phyloP scores from a whole-genome alignment of 2,888 invertebrate genomes.

The Erannis defoliaria region DNA sequence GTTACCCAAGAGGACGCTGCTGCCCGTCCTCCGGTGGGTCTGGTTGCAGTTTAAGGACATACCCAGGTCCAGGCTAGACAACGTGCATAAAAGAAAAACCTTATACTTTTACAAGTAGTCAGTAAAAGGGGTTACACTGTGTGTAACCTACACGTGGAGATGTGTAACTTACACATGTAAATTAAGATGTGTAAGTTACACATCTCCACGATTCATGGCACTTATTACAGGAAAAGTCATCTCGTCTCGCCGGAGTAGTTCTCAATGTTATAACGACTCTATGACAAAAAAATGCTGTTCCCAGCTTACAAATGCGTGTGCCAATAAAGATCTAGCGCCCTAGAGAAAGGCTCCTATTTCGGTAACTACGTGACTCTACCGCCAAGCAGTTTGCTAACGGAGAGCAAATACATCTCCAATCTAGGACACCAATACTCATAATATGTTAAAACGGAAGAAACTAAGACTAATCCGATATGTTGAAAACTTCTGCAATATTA shows the following conservation, averaged over 20 bases:
- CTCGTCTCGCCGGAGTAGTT: not conserved
- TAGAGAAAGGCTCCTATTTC: slow-evolving; percentile 33
- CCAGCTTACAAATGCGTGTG: slow-evolving; percentile 16
- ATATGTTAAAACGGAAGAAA: not conserved
- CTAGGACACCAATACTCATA: slow-evolving; percentile 7
- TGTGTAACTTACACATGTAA: no score
- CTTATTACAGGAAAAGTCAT: not conserved
- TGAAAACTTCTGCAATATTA: no score
- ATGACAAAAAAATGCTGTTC: not conserved
- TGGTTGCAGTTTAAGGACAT: no score
- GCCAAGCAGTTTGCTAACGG: slow-evolving; percentile 21
- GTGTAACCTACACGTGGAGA: no score
- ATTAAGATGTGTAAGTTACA: not conserved
- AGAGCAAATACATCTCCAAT: not conserved
- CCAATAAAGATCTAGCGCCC: slow-evolving; percentile 19
- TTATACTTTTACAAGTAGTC: no score
- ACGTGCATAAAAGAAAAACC: no score
- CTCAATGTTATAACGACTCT: slow-evolving; percentile 1
- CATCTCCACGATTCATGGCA: not conserved
- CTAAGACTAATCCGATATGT: not conserved
- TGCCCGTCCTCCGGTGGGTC: no score
- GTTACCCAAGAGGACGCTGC: no score
- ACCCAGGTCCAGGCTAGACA: no score
- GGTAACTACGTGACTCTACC: slow-evolving; percentile 36
- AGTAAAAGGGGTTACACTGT: no score